Evolutionary conservation across 2,113 vertebrate species (phyloP).

Genomic region (Colius striatus): DNA sequence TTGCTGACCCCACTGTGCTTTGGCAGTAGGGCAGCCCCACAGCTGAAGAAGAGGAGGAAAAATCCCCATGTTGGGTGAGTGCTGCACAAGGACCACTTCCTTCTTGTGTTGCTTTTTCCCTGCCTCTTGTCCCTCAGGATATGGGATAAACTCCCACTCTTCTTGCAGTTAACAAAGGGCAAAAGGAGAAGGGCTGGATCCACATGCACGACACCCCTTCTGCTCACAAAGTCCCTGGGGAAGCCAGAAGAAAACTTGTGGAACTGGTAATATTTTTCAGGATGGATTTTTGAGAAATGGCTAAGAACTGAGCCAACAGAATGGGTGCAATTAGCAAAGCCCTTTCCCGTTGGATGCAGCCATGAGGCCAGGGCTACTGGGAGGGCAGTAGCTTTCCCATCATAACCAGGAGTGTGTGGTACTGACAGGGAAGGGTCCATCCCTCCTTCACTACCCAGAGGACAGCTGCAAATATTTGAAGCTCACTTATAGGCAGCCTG

Average conservation of each 20-base stretch:
- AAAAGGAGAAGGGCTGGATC: not conserved
- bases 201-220: fast-evolving
- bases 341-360: not conserved
- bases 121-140: not conserved
- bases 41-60: not conserved
- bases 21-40: not conserved
- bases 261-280: not conserved
- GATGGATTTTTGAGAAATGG: not conserved
- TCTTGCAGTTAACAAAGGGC: not conserved
- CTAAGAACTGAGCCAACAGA: not conserved
- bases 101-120: not conserved
- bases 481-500: not conserved
- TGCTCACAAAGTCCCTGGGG: not conserved
- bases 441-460: not conserved
- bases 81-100: too few relatives aligned
- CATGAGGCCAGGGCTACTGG: not conserved
- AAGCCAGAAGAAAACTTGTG: not conserved
- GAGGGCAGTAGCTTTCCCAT: not conserved
- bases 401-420: fast-evolving
- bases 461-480: not conserved
- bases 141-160: not conserved
- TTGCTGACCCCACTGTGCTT: not conserved
- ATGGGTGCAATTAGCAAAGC: not conserved
- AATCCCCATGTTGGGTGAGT: fast-evolving
- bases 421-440: not conserved